Evolutionary conservation across 1,140 invertebrate genomes (phyloP), one percentile per base, ranked within the genome.

Genomic region (Anastatus disparis): DNA sequence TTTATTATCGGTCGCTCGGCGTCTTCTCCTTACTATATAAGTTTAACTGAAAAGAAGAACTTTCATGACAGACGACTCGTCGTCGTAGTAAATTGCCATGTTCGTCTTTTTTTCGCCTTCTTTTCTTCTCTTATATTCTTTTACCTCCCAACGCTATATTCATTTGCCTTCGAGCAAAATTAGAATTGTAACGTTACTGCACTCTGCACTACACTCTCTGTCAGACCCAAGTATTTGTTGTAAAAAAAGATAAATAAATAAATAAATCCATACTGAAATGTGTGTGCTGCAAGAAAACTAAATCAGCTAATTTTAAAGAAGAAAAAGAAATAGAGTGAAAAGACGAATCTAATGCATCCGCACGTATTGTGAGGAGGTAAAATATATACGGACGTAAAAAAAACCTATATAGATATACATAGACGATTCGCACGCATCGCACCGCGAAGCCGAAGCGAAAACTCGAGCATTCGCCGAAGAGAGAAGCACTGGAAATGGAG

Each of bases 401-500:
- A 63, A 44, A 31, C 12, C 50, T 31, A 20, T 12, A 40, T 29
- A n/a, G 6, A 35, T 29, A 56, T 20, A 27, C n/a, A 53, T 52
- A 55, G 13, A 66, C 24, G 20, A 31, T 40, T 56, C 69, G 59
- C 68, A 70, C 68, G 59, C 68, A 70, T 70, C 50, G 35, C 50
- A 63, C 20, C 38, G 26, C 9, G 29, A 31, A 35, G 64, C 65
- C 46, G 67, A 61, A 52, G 72, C 59, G 58, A 46, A 8, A 17
- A 20, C 26, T 31, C 35, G 52, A 44, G 67, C 50, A 38, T 64
- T 70, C 59, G 77, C 74, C 78, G 80, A 81, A 82, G n/a, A n/a
- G n/a, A n/a, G 79, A 78, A 81, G 83, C 76, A 79, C 75, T 82
- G 82, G 83, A 85, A 86, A 85, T 84, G 82, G 84, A 82, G 85